These are phyloP conservation scores for Antheraea yamamai DNA, from an alignment of 2,888 invertebrate genomes.

Conservation along the genomic window DNA sequence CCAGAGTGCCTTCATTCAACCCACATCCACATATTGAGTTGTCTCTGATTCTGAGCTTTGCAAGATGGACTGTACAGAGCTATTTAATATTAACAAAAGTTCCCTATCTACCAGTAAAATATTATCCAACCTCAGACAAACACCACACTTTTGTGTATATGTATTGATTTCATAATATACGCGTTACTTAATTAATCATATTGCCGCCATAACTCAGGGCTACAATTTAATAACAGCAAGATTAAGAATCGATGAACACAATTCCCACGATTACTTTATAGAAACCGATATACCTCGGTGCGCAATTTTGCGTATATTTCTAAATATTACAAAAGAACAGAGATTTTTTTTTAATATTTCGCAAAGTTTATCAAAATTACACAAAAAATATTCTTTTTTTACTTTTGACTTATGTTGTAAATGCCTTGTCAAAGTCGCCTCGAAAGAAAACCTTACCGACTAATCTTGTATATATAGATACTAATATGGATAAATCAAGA, in stretches of 20 bases:
- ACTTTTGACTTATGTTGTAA: no score
- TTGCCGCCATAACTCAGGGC: neutral
- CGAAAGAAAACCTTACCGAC: neutral
- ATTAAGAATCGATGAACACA: neutral
- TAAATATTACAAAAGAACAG: neutral
- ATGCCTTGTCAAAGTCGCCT: neutral
- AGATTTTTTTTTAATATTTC: neutral
- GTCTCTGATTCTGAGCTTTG: no score
- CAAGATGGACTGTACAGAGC: no score
- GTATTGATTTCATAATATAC: neutral
- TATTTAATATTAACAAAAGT: no score
- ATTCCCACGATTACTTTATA: neutral
- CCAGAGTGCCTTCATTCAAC: no score
- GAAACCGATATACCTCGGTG: neutral
- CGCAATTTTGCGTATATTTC: neutral
- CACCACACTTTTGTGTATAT: no score
- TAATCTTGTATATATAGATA: neutral
- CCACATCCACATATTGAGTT: no score
- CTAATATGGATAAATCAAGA: neutral
- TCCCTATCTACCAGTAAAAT: no score
- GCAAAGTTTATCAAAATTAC: neutral
- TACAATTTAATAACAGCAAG: neutral
- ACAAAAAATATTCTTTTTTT: neutral
- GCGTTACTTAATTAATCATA: neutral
- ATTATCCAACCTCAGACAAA: no score